A percentile compares a stretch with the other conserved stretches of the same genome.
phyloP scores from a whole-genome alignment of 2,797 vertebrate genomes.

The Enteromius argenteus region DNA sequence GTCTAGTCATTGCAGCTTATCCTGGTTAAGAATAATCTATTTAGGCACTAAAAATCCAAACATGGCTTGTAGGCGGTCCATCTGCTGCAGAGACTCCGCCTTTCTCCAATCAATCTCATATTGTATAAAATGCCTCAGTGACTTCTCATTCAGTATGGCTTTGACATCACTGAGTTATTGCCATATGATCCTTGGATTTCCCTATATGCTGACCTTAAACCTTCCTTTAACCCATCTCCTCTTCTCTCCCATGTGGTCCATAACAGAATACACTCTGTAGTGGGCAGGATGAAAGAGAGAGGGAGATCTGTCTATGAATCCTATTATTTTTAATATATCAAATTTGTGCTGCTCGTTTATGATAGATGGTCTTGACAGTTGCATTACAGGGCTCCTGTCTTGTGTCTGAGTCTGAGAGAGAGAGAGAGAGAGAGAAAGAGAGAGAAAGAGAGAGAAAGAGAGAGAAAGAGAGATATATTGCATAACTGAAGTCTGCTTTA shows the following conservation, averaged over 20 bases:
- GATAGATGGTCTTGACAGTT: conserved; percentile 29
- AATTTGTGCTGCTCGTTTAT: conserved; percentile 3
- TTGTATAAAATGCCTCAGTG: not conserved
- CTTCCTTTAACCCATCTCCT: conserved; percentile 2
- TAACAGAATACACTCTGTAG: conserved; percentile 11
- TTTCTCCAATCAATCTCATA: not conserved
- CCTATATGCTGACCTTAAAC: not conserved
- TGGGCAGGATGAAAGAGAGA: not conserved
- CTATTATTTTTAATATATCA: conserved; percentile 25
- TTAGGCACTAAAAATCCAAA: not conserved
- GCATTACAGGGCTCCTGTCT: conserved; percentile 59
- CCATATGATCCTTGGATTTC: not conserved
- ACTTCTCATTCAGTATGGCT: not conserved
- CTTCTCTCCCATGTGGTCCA: not conserved
- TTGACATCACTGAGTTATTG: not conserved
- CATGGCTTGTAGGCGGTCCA: not conserved
- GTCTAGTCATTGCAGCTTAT: conserved; percentile 5
- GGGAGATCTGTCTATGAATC: not conserved
- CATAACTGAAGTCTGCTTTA: conserved; percentile 69
- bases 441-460: not conserved
- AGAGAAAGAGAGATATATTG: conserved; percentile 59
- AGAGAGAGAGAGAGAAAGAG: conserved; percentile 8
- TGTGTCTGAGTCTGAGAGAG: conserved; percentile 64
- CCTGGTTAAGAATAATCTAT: not conserved
- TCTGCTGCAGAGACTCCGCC: not conserved